Conservation (phyloP, 2,888 invertebrate genomes). For the Augiades crinisus region DNA sequence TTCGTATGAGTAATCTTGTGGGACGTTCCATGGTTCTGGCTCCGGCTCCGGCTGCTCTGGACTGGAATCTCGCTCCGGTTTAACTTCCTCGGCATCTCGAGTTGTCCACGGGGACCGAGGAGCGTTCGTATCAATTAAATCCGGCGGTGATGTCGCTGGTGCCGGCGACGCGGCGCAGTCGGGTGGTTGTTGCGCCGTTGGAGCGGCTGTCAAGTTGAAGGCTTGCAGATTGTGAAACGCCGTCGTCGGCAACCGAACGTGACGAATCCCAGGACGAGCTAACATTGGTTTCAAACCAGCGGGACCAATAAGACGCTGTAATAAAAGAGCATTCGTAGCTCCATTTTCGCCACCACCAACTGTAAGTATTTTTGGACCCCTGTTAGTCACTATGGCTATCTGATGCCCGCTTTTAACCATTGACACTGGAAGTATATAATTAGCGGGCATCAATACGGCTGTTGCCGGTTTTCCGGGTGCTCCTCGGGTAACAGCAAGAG, state of each 20-base stretch:
- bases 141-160: constrained; percentile 59
- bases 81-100: constrained; percentile 54
- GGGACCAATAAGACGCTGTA: constrained; percentile 85
- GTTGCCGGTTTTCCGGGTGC: constrained; percentile 83
- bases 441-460: constrained; percentile 86
- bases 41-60: constrained; percentile 43
- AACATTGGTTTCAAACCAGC: constrained; percentile 80
- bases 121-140: constrained; percentile 61
- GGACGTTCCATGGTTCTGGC: constrained; percentile 68
- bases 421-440: constrained; percentile 86
- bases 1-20: constrained; percentile 67
- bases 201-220: constrained; percentile 57
- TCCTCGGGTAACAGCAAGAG: constrained; percentile 82
- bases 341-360: constrained; percentile 70
- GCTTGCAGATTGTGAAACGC: constrained; percentile 71
- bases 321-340: constrained; percentile 83
- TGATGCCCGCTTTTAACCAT: constrained; percentile 87
- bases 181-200: constrained; percentile 56
- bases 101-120: constrained; percentile 66
- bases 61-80: constrained; percentile 54
- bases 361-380: constrained; percentile 80
- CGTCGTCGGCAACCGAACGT: constrained; percentile 68
- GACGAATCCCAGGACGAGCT: constrained; percentile 80
- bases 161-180: constrained; percentile 60
- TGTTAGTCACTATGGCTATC: constrained; percentile 87